Conservation (phyloP, 2,888 invertebrate genomes). For the Eupithecia vulgata region DNA sequence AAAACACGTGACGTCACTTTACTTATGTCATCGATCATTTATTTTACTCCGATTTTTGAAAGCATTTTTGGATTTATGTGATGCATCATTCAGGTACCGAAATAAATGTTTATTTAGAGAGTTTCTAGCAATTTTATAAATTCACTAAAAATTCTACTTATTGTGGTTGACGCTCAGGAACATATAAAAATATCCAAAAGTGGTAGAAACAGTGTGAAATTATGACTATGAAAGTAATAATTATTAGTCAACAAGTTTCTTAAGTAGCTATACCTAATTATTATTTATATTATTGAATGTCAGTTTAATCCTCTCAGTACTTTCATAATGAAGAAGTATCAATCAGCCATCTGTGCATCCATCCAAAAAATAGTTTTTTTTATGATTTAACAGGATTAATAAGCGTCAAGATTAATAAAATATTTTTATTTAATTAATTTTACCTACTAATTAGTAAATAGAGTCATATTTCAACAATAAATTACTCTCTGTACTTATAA, state of each 20-base stretch:
- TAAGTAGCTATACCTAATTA: not conserved
- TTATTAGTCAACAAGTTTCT: not conserved
- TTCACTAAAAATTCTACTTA: not conserved
- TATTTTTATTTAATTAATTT: not conserved
- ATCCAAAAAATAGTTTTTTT: not conserved
- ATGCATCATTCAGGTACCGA: not conserved
- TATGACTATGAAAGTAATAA: not conserved
- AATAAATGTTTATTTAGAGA: not conserved
- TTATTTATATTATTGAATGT: not conserved
- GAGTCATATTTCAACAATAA: not conserved
- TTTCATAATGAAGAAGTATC: not conserved
- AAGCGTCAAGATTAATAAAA: not conserved
- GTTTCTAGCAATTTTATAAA: not conserved
- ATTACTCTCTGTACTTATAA: not conserved
- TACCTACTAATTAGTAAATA: not conserved
- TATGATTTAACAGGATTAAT: not conserved
- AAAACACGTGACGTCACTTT: conserved; percentile 8
- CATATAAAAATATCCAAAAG: not conserved
- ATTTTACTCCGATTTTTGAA: conserved; percentile 1
- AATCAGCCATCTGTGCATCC: not conserved
- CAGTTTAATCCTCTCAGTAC: not conserved
- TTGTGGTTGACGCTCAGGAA: not conserved
- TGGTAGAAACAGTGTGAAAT: not conserved
- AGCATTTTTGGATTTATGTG: not conserved
- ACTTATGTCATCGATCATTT: conserved; percentile 19